A percentile compares a stretch with the other conserved stretches of the same genome.
phyloP scores from a whole-genome alignment of 2,113 vertebrate genomes.

The Octodon degus region DNA sequence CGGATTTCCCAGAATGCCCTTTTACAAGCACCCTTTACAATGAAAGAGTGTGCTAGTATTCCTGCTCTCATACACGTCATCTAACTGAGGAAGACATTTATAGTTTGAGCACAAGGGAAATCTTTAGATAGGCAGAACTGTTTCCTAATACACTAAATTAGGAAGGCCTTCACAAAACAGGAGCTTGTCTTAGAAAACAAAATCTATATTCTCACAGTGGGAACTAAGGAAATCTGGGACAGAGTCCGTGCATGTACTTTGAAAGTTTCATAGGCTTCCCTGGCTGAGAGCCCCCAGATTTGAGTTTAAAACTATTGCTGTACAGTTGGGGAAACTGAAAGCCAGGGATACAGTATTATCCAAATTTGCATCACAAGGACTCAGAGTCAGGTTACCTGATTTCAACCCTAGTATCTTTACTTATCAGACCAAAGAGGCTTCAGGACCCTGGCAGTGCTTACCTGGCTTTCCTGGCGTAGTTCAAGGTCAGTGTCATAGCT shows the following conservation, averaged over 20 bases:
- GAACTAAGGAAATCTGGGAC: neutral
- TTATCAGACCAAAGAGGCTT: neutral
- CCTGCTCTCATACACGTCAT: neutral
- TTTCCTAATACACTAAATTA: neutral
- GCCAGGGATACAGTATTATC: neutral
- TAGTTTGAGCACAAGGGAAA: neutral
- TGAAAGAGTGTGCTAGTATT: neutral
- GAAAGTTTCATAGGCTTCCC: neutral
- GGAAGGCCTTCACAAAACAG: neutral
- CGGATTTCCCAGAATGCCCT: neutral
- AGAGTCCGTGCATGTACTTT: neutral
- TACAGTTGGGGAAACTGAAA: constrained; percentile 5
- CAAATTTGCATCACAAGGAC: neutral
- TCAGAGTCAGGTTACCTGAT: neutral
- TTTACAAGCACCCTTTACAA: constrained; percentile 19
- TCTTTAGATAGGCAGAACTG: neutral
- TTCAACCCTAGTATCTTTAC: neutral
- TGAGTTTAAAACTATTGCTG: neutral
- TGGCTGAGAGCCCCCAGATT: neutral
- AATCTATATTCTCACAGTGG: neutral
- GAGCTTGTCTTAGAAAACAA: constrained; percentile 23
- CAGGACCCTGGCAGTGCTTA: neutral
- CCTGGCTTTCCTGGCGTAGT: neutral
- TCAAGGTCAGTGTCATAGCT: neutral
- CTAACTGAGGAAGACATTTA: neutral